Evolutionary conservation across 1,140 invertebrate species (phyloP).

Genomic region (Eueides isabella): DNA sequence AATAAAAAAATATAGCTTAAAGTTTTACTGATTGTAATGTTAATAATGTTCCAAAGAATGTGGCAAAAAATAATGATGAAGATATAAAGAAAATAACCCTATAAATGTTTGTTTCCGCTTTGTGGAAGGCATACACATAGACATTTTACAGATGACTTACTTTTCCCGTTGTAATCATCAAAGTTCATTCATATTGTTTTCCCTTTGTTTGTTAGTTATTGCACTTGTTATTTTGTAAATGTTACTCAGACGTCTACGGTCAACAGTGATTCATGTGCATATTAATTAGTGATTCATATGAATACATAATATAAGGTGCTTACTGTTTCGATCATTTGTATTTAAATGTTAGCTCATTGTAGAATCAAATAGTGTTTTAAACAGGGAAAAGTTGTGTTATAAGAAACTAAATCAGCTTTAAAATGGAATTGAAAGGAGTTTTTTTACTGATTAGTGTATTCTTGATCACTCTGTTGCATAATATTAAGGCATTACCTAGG

Average conservation of each 20-base stretch:
- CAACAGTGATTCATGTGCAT: neutral
- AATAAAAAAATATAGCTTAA: too few relatives aligned
- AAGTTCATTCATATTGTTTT: neutral
- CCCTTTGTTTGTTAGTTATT: neutral
- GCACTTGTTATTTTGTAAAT: neutral
- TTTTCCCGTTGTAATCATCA: neutral
- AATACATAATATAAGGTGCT: neutral
- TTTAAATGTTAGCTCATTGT: constrained; percentile 35
- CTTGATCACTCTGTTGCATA: constrained; percentile 23
- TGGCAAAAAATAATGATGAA: too few relatives aligned
- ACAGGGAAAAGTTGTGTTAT: neutral
- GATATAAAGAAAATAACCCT: too few relatives aligned
- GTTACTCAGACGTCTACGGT: neutral
- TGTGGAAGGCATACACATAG: too few relatives aligned
- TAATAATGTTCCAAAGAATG: too few relatives aligned
- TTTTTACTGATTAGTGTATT: constrained; percentile 26
- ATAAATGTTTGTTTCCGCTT: too few relatives aligned
- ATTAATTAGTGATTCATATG: neutral
- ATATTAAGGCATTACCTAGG: constrained; percentile 44
- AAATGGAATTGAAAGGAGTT: constrained; percentile 43
- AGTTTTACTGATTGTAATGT: too few relatives aligned
- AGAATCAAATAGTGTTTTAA: constrained; percentile 21
- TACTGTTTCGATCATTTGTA: neutral
- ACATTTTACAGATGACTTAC: neutral
- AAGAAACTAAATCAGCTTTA: neutral